Evolutionary conservation across 2,113 vertebrate genomes (phyloP).

Genomic region (Cavia porcellus): DNA sequence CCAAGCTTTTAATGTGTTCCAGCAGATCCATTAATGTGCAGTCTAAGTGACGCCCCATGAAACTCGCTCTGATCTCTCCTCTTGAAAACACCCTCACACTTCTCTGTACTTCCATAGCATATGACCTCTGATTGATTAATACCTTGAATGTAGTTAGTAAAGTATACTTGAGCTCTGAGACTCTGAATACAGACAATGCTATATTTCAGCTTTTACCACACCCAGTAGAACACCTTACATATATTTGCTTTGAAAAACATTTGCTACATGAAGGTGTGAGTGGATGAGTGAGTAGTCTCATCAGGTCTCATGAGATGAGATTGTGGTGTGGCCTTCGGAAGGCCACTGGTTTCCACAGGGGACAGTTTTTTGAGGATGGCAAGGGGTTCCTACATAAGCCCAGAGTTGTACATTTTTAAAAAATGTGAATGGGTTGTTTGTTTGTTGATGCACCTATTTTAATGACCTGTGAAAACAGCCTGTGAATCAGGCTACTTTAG

Average conservation of each 20-base stretch:
- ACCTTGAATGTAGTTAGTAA: background rate
- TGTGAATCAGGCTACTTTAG: background rate
- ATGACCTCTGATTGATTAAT: background rate
- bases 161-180: background rate
- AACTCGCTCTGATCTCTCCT: background rate
- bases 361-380: background rate
- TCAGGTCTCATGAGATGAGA: background rate
- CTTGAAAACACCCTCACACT: background rate
- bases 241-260: background rate
- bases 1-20: background rate
- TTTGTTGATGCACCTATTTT: background rate
- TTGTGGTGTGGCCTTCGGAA: background rate
- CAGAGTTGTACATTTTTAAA: background rate
- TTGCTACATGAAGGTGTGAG: background rate
- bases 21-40: background rate
- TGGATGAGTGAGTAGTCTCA: background rate
- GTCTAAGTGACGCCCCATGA: background rate
- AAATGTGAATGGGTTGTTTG: background rate
- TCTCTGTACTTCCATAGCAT: background rate
- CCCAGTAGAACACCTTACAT: background rate
- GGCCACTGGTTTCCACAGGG: background rate
- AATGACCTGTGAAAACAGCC: background rate
- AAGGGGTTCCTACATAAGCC: background rate
- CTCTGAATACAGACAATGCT: background rate
- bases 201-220: background rate